Percentiles rank a stretch among this genome's conserved stretches.
phyloP scores from a whole-genome alignment of 1,140 invertebrate genomes.

The Fopius arisanus region DNA sequence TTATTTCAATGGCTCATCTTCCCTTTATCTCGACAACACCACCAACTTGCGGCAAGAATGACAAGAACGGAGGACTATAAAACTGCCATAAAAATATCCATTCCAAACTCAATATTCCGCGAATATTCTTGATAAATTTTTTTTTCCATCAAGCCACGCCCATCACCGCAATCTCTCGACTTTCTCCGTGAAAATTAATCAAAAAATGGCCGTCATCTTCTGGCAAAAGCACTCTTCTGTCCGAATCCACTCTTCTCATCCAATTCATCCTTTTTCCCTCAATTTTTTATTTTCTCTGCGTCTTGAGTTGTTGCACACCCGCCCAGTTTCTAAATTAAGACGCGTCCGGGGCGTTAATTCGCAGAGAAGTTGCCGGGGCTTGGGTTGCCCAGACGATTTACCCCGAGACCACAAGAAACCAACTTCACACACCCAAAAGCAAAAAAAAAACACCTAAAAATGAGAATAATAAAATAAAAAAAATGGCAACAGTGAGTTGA shows the following conservation, averaged over 20 bases:
- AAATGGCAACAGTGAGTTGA: neutral
- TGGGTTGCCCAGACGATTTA: slow-evolving; percentile 28
- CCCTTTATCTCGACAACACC: slow-evolving; percentile 27
- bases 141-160: neutral
- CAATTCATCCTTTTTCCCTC: neutral
- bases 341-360: slow-evolving; percentile 53
- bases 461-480: neutral
- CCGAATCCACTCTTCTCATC: neutral
- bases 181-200: neutral
- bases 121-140: neutral
- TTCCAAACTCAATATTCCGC: neutral
- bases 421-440: slow-evolving; percentile 7
- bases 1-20: slow-evolving; percentile 12
- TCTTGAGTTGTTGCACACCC: slow-evolving; percentile 35
- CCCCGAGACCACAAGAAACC: slow-evolving; percentile 19
- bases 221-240: neutral
- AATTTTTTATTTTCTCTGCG: neutral
- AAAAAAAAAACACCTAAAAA: neutral
- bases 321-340: slow-evolving; percentile 52
- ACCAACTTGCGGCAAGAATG: slow-evolving; percentile 22
- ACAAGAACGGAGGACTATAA: neutral
- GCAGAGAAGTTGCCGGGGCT: slow-evolving; percentile 32
- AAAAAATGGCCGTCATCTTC: neutral
- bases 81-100: neutral
- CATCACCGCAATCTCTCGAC: neutral